Percentiles rank a stretch among this genome's conserved stretches.
These are phyloP conservation scores for Ispidina lecontei DNA, from an alignment of 2,797 vertebrate species.

Conservation along the genomic window DNA sequence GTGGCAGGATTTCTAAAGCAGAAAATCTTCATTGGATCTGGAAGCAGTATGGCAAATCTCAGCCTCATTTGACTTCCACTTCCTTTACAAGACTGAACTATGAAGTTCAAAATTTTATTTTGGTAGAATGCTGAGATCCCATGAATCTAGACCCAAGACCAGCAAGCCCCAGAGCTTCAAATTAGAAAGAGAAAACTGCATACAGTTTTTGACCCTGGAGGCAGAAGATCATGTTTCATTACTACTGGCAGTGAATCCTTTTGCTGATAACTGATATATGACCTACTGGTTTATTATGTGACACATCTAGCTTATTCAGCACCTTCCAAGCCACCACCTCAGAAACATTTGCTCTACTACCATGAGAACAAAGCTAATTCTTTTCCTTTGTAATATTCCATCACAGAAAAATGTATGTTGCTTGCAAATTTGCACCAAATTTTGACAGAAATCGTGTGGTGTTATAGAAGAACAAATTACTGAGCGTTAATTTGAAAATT, in stretches of 20 bases:
- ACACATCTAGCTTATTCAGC: background rate
- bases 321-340: rapidly evolving
- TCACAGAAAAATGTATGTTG: background rate
- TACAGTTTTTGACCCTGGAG: background rate
- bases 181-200: background rate
- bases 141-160: background rate
- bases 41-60: background rate
- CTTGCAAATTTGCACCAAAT: background rate
- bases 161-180: background rate
- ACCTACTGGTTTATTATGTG: background rate
- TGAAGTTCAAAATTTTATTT: background rate
- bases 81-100: background rate
- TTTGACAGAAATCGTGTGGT: background rate
- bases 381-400: background rate
- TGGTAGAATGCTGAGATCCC: background rate
- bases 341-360: background rate
- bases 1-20: background rate
- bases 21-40: background rate
- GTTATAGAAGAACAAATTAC: background rate
- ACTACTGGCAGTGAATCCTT: background rate
- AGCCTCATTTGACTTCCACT: background rate
- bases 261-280: background rate
- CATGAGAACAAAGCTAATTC: background rate
- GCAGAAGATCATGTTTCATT: background rate
- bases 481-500: background rate